These are phyloP conservation scores for Orycteropus afer DNA, from an alignment of 2,113 vertebrate species.

Conservation along the genomic window DNA sequence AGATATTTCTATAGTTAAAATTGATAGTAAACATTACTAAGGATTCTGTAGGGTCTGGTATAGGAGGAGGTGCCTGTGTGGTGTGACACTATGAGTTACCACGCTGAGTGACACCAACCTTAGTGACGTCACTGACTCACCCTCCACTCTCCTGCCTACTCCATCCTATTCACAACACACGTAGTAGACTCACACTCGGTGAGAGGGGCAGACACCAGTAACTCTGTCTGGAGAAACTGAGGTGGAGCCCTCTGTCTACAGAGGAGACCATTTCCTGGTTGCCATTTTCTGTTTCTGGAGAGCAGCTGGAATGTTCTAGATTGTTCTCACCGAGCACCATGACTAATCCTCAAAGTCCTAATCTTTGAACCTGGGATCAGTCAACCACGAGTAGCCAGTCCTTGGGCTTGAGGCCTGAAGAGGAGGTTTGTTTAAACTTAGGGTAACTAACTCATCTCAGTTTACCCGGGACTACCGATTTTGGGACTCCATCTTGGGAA, in stretches of 20 bases:
- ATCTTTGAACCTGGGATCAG: background rate
- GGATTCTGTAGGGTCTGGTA: background rate
- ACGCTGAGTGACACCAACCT: background rate
- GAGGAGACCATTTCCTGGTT: background rate
- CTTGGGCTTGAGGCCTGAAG: background rate
- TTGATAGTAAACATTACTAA: background rate
- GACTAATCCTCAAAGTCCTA: background rate
- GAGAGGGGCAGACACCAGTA: fast-evolving
- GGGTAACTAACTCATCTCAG: no score
- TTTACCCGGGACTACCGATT: background rate
- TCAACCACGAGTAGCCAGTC: no score
- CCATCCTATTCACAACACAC: fast-evolving
- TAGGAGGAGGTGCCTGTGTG: no score
- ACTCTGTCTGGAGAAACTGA: background rate
- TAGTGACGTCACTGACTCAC: background rate
- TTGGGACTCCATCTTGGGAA: background rate
- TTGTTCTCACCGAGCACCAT: background rate
- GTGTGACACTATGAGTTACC: no score
- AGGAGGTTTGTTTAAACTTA: background rate
- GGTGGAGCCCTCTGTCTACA: background rate
- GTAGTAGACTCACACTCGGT: fast-evolving
- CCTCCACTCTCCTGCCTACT: no score
- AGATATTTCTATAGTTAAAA: background rate
- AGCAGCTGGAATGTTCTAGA: background rate
- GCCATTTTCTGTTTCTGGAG: background rate